Percentiles rank a stretch among this genome's conserved stretches.
These are phyloP conservation scores for Geotrypetes seraphini DNA, from an alignment of 2,797 vertebrate species.

Conservation along the genomic window DNA sequence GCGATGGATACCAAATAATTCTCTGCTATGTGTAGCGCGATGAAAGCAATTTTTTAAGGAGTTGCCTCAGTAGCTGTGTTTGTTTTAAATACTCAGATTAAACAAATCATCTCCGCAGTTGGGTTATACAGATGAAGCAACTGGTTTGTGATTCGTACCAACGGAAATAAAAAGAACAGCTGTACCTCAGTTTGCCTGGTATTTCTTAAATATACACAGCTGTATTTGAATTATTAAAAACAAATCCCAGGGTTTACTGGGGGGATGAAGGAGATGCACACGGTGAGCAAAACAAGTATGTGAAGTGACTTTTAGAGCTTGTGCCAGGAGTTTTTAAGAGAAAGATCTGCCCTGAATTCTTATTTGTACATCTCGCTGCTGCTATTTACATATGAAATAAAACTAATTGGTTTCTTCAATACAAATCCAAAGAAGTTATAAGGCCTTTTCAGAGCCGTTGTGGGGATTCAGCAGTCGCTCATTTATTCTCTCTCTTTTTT, in stretches of 20 bases:
- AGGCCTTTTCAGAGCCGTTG: background rate
- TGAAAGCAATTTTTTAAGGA: too few species aligned
- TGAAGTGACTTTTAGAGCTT: conserved; percentile 37
- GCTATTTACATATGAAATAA: conserved; percentile 41
- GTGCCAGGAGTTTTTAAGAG: conserved; percentile 16
- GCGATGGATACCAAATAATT: too few species aligned
- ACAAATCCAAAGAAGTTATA: conserved; percentile 10
- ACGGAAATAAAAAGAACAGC: conserved; percentile 19
- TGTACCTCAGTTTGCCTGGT: conserved; percentile 24
- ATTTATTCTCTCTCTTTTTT: conserved; percentile 9
- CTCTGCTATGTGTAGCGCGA: too few species aligned
- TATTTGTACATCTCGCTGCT: conserved; percentile 12
- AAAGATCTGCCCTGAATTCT: conserved; percentile 16
- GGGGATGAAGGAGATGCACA: background rate
- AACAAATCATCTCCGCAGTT: conserved; percentile 14
- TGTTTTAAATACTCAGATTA: too few species aligned
- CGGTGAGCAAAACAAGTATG: conserved; percentile 18
- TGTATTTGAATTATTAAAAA: conserved; percentile 28
- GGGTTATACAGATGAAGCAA: conserved; percentile 13
- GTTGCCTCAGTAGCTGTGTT: background rate
- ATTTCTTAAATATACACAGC: conserved; percentile 30
- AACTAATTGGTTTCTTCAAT: conserved; percentile 23
- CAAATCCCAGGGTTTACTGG: conserved; percentile 10
- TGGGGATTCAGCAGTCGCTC: conserved; percentile 12
- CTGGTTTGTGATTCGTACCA: conserved; percentile 31